Percentiles rank a stretch among this genome's conserved stretches.
Conservation (phyloP, 2,888 invertebrate genomes). For the Griposia aprilina region DNA sequence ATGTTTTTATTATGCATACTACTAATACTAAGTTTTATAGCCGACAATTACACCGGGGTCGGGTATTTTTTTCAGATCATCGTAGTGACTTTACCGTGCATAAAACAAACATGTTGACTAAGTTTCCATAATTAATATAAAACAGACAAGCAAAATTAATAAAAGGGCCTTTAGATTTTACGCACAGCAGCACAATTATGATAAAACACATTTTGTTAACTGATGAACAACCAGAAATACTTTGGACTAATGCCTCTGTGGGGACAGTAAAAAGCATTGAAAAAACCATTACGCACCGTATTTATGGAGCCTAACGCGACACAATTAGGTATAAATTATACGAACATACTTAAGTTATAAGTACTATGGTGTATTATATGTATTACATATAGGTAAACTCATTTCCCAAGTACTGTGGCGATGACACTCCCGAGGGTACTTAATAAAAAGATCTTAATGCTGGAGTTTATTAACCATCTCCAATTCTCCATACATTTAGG, state of each 20-base stretch:
- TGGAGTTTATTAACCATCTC: constrained; percentile 35
- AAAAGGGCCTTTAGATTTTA: constrained; percentile 9
- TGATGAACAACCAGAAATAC: constrained; percentile 59
- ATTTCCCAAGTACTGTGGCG: constrained; percentile 32
- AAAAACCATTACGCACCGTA: constrained; percentile 61
- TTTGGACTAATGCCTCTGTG: constrained; percentile 60
- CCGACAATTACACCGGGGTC: neutral
- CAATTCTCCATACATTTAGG: constrained; percentile 17
- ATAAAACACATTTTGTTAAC: constrained; percentile 50
- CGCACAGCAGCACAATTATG: constrained; percentile 30
- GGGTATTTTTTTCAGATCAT: too few relatives aligned
- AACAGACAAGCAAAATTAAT: constrained; percentile 17
- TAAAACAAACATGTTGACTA: neutral
- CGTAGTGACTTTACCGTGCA: neutral
- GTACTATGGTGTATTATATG: constrained; percentile 15
- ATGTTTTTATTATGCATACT: neutral
- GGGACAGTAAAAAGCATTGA: constrained; percentile 64
- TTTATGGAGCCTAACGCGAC: constrained; percentile 59
- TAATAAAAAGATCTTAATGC: constrained; percentile 53
- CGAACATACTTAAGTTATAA: constrained; percentile 33
- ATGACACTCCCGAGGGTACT: constrained; percentile 54
- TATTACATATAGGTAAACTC: constrained; percentile 31
- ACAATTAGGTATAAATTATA: constrained; percentile 57
- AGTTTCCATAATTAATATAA: neutral
- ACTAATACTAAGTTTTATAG: neutral